These are phyloP conservation scores for Pilophorus perplexus DNA, from an alignment of 2,888 invertebrate genomes.

Conservation along the genomic window DNA sequence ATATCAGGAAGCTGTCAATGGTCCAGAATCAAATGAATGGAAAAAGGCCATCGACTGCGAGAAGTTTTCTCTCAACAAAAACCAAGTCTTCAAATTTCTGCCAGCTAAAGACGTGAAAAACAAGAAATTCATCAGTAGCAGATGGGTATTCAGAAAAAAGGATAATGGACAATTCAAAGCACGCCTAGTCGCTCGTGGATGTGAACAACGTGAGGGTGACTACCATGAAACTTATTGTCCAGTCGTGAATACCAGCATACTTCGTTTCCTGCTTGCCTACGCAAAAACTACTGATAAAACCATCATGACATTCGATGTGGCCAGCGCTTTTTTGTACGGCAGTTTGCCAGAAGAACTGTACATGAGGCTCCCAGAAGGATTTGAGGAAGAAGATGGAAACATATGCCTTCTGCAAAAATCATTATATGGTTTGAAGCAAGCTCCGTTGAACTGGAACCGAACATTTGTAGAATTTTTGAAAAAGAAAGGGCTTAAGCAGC, in stretches of 20 bases:
- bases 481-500: constrained; percentile 24
- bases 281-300: neutral
- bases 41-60: constrained; percentile 25
- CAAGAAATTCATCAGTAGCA: constrained; percentile 18
- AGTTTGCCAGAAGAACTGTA: constrained; percentile 35
- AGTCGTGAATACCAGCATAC: constrained; percentile 29
- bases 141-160: constrained; percentile 26
- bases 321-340: constrained; percentile 45
- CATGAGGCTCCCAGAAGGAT: constrained; percentile 43
- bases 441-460: constrained; percentile 43
- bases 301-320: constrained; percentile 40
- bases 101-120: constrained; percentile 1
- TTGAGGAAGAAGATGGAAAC: constrained; percentile 33
- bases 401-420: constrained; percentile 41
- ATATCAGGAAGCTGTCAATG: constrained; percentile 39
- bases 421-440: constrained; percentile 43
- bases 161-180: constrained; percentile 31
- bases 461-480: constrained; percentile 35
- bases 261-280: constrained; percentile 30
- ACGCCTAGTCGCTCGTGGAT: no score
- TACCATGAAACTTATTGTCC: constrained; percentile 41
- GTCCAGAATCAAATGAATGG: neutral
- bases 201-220: constrained; percentile 41
- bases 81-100: constrained; percentile 20
- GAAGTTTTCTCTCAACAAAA: constrained; percentile 2